Evolutionary conservation across 37 sponge, comb jelly and placozoan species (phyloP), one percentile per base, ranked within the genome.

Genomic region (Hexactinellida sp.): DNA sequence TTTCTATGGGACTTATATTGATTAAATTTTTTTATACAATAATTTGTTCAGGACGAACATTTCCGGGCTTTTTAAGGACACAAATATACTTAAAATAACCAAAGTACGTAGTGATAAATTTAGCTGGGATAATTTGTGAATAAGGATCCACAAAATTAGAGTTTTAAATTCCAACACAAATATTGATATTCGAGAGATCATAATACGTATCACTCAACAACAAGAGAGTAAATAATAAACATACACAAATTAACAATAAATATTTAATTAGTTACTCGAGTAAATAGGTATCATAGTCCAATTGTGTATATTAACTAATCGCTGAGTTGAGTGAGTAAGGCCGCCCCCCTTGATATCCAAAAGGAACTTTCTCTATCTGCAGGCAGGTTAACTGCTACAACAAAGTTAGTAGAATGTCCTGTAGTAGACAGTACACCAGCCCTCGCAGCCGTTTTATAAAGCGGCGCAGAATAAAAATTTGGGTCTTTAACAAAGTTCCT

Each of bases 381-480:
- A 21, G 99, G 99, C 38, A 98, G 88, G 39, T 91, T 83, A 37
- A 95, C 94, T 28, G 94, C 87, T 34, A 98, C 96, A 37, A 98
- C 99, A 87, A 95, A 98, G 88, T 98, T 98, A 1, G 99, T 98
- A 37, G 99, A 98, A 76, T 98, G 99, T 63, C 96, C 96, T 63
- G 96, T 96, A 39, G 96, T 96, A 19, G 96, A 96, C 25, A 96
- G 87, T 25, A 92, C 89, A 37, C 97, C 97, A 82, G 94, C 93
- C 37, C 95, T 39, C 7, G 92, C 90, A 0, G 83, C 89, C 51
- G 97, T 96, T 84, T 96, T 96, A 87, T 96, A 96, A 32, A 96
- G 82, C 0, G 97, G 97, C 39, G 85, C 87, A 38, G 88, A 89
- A 85, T 94, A 94, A 47, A 84, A 82, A 21, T 51, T 55, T 9